A percentile compares a stretch with the other conserved stretches of the same genome.
Conservation (phyloP, 1,140 invertebrate genomes). For the Asbolus verrucosus region DNA sequence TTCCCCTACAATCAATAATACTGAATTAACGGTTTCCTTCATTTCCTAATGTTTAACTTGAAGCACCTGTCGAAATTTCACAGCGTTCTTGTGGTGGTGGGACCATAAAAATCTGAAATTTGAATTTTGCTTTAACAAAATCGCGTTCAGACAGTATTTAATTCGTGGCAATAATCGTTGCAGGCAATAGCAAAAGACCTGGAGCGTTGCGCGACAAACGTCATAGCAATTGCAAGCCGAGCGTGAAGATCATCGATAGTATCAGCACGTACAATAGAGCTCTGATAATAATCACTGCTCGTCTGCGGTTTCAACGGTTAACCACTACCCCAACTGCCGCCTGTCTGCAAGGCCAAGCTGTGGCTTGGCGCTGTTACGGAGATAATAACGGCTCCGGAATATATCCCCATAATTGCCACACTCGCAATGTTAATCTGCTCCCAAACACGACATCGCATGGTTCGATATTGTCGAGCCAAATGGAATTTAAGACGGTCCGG, state of each 20-base stretch:
- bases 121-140: too few species aligned
- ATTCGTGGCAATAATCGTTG: constrained; percentile 5
- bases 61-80: too few species aligned
- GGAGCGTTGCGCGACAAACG: constrained; percentile 26
- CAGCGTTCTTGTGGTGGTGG: too few species aligned
- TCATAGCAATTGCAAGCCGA: constrained; percentile 39
- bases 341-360: constrained; percentile 55
- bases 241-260: constrained; percentile 45
- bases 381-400: constrained; percentile 57
- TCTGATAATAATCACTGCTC: constrained; percentile 56
- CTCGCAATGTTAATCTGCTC: constrained; percentile 54
- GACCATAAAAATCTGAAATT: not conserved
- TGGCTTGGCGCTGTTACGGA: constrained; percentile 55
- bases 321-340: constrained; percentile 54
- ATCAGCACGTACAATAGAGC: constrained; percentile 42
- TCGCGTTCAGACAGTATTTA: constrained; percentile 16
- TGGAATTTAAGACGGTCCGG: too few species aligned
- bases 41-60: too few species aligned
- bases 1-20: too few species aligned
- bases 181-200: too few species aligned
- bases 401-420: constrained; percentile 59
- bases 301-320: constrained; percentile 56
- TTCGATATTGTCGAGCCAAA: constrained; percentile 23
- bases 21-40: too few species aligned
- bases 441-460: constrained; percentile 50